Base-by-base conservation (phyloP, 2,888 invertebrate genomes). In the Pyrrhia umbra region DNA sequence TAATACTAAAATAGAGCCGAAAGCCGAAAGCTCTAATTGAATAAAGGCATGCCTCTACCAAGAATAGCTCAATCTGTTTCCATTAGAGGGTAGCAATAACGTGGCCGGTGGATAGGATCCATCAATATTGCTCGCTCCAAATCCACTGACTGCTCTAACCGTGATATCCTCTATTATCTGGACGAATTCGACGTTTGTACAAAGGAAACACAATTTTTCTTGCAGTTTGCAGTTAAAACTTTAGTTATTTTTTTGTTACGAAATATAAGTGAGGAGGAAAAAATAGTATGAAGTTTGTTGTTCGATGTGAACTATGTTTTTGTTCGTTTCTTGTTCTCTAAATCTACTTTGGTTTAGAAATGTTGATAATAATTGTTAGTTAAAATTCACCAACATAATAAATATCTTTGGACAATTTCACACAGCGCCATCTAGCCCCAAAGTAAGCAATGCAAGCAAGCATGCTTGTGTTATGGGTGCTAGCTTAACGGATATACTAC, bases 31-130 rank as follows among this genome's bases (percentile, higher is more conserved):
- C 39, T 57, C 65, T 77, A 80, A 80, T 79, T 76, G 60, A 79
- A 82, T 75, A 77, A 79, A 73, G 68, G 64, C 70, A 62, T 62
- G 62, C 71, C 65, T 65, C 68, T 40, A 66, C 64, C 60, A 75
- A 75, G 81, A 75, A 79, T 75, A 80, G 75, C 65, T 77, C 84
- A 76, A 83, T 83, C 84, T 81, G 77, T 83, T 77, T 83, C 76
- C 77, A 83, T 83, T 83, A 84, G 66, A 68, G 55, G 47, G 30
- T 45, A 67, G 77, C 76, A 81, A 77, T 84, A 81, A 77, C 78
- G 68, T 66, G 51, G 65, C 54, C 52, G 60, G 52, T 66, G 40
- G 68, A 65, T 64, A 68, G 52, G 62, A 81, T 84, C 77, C 77
- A 83, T 84, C 84, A 83, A 81, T 84, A 80, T 79, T 63, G 73